A percentile compares a stretch with the other conserved stretches of the same genome.
Conservation (phyloP, 92 coral and sea anemone species). For the Epizoanthus illoricatus region DNA sequence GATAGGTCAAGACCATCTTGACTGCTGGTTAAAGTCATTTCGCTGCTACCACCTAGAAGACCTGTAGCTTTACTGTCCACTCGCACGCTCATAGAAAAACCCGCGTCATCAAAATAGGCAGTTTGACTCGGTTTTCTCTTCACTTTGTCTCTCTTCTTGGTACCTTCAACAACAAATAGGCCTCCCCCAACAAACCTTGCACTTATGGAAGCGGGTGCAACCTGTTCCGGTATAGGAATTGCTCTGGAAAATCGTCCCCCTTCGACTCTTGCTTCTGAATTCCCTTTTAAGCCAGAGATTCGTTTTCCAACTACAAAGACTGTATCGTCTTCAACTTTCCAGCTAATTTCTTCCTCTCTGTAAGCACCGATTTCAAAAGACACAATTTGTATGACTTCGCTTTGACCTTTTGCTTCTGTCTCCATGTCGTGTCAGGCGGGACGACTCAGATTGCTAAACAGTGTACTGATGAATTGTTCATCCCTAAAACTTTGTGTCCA, state of each 20-base stretch:
- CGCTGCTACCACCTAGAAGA: neutral
- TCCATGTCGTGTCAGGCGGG: constrained; percentile 7
- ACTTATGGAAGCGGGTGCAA: constrained; percentile 13
- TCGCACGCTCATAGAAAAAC: constrained; percentile 25
- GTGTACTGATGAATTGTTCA: neutral
- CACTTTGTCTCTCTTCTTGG: constrained; percentile 3
- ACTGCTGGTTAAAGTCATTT: neutral
- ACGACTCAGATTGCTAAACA: neutral
- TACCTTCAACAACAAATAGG: constrained; percentile 27
- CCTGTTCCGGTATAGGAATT: constrained; percentile 35
- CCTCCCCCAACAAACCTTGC: constrained; percentile 38
- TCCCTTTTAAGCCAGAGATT: neutral
- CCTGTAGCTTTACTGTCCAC: constrained; percentile 4
- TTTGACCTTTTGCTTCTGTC: constrained; percentile 12
- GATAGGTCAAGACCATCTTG: neutral
- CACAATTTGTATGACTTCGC: constrained; percentile 20
- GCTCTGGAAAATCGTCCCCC: constrained; percentile 33
- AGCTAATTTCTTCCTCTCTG: constrained; percentile 29
- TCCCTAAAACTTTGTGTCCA: neutral
- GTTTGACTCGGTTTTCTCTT: constrained; percentile 16
- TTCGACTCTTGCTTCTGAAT: constrained; percentile 9
- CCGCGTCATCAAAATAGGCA: constrained; percentile 36
- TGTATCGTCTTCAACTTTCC: constrained; percentile 25
- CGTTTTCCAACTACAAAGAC: constrained; percentile 29
- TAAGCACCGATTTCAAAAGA: constrained; percentile 43